Evolutionary conservation across 2,113 vertebrate genomes (phyloP).

Genomic region (Myrmecobius fasciatus): DNA sequence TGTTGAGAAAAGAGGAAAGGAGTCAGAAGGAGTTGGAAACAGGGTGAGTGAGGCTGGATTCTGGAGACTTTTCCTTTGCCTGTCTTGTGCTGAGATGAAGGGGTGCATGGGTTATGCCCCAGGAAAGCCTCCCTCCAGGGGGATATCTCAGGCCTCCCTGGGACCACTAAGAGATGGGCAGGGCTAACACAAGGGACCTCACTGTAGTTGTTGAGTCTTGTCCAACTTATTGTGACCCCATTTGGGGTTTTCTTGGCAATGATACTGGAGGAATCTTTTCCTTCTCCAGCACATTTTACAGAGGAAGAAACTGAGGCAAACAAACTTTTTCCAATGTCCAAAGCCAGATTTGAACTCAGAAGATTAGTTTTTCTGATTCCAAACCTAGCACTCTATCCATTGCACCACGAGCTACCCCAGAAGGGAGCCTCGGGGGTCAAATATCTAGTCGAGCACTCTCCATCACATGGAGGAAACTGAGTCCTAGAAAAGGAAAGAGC

Average conservation of each 20-base stretch:
- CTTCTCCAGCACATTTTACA: neutral
- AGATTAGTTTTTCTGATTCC: too few species aligned
- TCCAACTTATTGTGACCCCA: neutral
- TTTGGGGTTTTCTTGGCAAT: neutral
- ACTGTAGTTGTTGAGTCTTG: neutral
- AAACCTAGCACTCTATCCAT: too few species aligned
- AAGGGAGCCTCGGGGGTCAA: too few species aligned
- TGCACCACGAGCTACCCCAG: too few species aligned
- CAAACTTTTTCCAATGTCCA: neutral
- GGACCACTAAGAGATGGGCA: neutral
- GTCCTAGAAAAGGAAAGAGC: neutral
- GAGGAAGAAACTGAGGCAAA: neutral
- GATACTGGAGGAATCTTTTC: neutral
- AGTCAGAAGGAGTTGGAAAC: constrained; percentile 80
- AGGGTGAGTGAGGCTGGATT: constrained; percentile 78
- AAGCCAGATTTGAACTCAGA: neutral
- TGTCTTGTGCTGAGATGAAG: neutral
- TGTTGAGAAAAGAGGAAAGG: constrained; percentile 79
- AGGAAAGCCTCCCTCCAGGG: too few species aligned
- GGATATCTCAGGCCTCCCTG: neutral
- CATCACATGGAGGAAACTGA: too few species aligned
- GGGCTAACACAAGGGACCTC: neutral
- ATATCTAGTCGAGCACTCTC: neutral
- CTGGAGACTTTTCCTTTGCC: neutral
- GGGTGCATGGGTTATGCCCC: neutral